These are phyloP conservation scores for Nematopogon swammerdamellus DNA, from an alignment of 2,888 invertebrate genomes.

Conservation along the genomic window DNA sequence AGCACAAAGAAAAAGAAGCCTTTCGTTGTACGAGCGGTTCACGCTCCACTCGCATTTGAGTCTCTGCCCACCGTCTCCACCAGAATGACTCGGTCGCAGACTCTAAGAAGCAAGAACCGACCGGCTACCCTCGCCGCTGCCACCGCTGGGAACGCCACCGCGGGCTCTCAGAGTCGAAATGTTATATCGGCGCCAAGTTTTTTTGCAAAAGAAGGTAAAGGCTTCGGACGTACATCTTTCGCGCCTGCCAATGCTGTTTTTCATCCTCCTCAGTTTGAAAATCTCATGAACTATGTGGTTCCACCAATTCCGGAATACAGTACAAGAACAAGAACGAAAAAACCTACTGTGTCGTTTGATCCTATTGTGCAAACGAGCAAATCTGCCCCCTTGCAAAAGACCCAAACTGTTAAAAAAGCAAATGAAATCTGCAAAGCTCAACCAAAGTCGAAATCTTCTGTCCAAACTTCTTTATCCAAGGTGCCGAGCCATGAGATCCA, in stretches of 20 bases:
- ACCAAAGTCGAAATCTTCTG: no score
- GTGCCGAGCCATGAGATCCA: no score
- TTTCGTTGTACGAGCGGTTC: slow-evolving; percentile 25
- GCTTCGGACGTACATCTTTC: slow-evolving; percentile 28
- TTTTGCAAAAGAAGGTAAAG: neutral
- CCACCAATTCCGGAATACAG: slow-evolving; percentile 3
- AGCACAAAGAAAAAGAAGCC: slow-evolving; percentile 32
- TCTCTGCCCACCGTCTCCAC: slow-evolving; percentile 31
- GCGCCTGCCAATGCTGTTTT: slow-evolving; percentile 54
- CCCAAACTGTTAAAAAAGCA: neutral
- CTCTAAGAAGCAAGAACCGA: slow-evolving; percentile 14
- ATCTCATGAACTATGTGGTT: neutral
- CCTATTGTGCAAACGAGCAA: neutral
- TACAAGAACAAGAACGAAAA: slow-evolving; percentile 16
- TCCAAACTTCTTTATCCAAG: no score
- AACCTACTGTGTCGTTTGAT: slow-evolving; percentile 4
- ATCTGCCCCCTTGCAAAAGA: slow-evolving; percentile 1
- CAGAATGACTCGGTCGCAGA: slow-evolving; percentile 34
- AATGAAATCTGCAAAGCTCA: neutral
- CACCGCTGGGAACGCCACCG: no score
- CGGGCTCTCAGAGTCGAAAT: neutral
- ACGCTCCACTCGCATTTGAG: slow-evolving; percentile 23
- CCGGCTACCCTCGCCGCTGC: neutral
- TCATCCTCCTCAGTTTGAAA: slow-evolving; percentile 37
- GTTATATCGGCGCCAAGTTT: neutral